Conservation (phyloP, 2,888 invertebrate genomes). For the Coleophora deauratella region DNA sequence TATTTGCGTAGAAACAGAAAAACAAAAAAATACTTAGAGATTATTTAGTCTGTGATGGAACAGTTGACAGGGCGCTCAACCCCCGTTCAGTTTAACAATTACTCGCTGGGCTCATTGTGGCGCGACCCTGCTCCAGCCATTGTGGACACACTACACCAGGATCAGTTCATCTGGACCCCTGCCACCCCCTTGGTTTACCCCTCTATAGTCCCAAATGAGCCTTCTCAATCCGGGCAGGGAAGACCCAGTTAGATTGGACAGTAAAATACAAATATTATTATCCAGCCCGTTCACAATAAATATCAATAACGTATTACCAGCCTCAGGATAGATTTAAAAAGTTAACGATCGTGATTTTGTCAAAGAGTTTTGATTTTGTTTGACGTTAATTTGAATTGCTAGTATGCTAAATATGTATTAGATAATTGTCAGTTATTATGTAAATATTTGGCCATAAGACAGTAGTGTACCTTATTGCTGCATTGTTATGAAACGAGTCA, state of each 20-base stretch:
- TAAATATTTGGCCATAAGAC: no score
- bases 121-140: conserved; percentile 63
- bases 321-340: conserved; percentile 65
- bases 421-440: no score
- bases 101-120: conserved; percentile 66
- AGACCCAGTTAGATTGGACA: conserved; percentile 40
- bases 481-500: no score
- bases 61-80: conserved; percentile 69
- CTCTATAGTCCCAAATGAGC: conserved; percentile 16
- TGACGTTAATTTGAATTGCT: conserved; percentile 32
- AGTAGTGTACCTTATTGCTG: no score
- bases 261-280: conserved; percentile 69
- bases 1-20: no score
- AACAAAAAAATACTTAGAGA: no score
- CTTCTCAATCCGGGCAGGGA: conserved; percentile 21
- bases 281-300: conserved; percentile 63
- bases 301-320: conserved; percentile 72
- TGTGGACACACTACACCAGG: conserved; percentile 54
- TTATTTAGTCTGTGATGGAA: conserved; percentile 46
- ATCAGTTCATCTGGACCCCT: conserved; percentile 34
- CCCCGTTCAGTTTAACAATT: conserved; percentile 71
- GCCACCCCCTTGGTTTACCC: conserved; percentile 22
- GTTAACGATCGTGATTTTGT: conserved; percentile 52
- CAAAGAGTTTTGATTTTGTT: conserved; percentile 39
- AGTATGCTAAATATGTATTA: no score